These are phyloP conservation scores for Sterrhoptilus dennistouni DNA, from an alignment of 2,113 vertebrate species.

Conservation along the genomic window DNA sequence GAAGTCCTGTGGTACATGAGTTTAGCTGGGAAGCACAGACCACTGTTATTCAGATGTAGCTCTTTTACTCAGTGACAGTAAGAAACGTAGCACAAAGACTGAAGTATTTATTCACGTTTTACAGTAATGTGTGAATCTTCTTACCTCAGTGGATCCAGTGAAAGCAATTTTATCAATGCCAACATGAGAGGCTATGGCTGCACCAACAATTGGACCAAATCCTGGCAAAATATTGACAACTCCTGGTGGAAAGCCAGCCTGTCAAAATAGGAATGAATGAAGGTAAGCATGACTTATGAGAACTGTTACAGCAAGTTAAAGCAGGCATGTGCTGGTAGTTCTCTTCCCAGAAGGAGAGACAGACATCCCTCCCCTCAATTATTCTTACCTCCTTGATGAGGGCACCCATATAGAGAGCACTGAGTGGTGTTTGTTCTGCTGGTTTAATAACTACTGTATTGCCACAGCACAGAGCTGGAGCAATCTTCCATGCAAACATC, in stretches of 20 bases:
- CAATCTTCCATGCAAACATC: slow-evolving; percentile 99
- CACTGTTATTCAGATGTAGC: background rate
- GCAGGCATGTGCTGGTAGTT: background rate
- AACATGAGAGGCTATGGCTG: slow-evolving; percentile 91
- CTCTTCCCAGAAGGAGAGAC: background rate
- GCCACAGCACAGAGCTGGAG: slow-evolving; percentile 93
- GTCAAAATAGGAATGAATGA: slow-evolving; percentile 78
- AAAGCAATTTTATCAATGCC: slow-evolving; percentile 99
- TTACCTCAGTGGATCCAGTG: slow-evolving; percentile 96
- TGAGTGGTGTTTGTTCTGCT: slow-evolving; percentile 96
- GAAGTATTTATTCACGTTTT: background rate
- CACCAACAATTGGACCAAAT: slow-evolving; percentile 93
- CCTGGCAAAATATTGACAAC: slow-evolving; percentile 99
- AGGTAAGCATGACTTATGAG: slow-evolving; percentile 76
- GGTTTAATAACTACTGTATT: slow-evolving; percentile 97
- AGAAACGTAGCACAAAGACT: background rate
- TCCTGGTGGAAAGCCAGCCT: slow-evolving; percentile 98
- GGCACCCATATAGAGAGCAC: slow-evolving; percentile 91
- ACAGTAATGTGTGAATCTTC: slow-evolving; percentile 8
- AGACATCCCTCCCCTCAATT: background rate
- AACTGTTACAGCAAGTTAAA: slow-evolving; percentile 70
- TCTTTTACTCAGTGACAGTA: background rate
- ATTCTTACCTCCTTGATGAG: slow-evolving; percentile 94
- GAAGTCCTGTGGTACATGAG: background rate
- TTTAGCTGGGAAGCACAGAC: background rate